Evolutionary conservation across 2,888 invertebrate genomes (phyloP), one percentile per base, ranked within the genome.

Genomic region (Creontiades dilutus): DNA sequence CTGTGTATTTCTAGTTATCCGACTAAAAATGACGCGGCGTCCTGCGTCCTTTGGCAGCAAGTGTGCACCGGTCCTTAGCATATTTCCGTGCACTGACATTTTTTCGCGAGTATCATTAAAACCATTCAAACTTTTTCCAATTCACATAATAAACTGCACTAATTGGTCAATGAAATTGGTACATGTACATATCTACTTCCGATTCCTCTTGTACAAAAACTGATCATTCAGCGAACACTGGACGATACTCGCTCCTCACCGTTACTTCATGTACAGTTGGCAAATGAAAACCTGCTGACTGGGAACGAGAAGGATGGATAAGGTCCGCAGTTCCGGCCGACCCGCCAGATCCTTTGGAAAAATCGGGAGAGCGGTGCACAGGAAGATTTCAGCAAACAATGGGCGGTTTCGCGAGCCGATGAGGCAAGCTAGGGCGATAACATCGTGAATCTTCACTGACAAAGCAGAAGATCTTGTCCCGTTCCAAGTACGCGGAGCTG

Each of bases 371-470:
- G 23, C 68, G 68, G 27, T 9, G 23, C 23, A 13, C 16, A 68
- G 23, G 68, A 68, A 68, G 68, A 19, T 19, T 23, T 23, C 68
- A 23, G 68, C 12, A 68, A 68, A 68, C 68, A 68, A 68, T 68
- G 68, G 68, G 46, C 3, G 46, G 46, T 80, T 80, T 80, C 80
- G 46, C 80, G 16, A 80, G 46, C 46, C n/a, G 80, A 80, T 80
- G 80, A 80, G n/a, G 80, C 80, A 80, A 80, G 80, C 37, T 37
- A 19, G 80, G 37, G 46, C 13, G 80, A 80, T 80, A 80, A 80
- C 37, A 80, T 80, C 80, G 46, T 19, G 80, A 46, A 80, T 80
- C 80, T 80, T 80, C 80, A 46, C 48, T 48, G 80, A 47, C 48
- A 68, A 48, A 80, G 48, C 80, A 80, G 80, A 80, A 37, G 80